Conservation (phyloP, 2,113 vertebrate species). For the Calidris pugnax region DNA sequence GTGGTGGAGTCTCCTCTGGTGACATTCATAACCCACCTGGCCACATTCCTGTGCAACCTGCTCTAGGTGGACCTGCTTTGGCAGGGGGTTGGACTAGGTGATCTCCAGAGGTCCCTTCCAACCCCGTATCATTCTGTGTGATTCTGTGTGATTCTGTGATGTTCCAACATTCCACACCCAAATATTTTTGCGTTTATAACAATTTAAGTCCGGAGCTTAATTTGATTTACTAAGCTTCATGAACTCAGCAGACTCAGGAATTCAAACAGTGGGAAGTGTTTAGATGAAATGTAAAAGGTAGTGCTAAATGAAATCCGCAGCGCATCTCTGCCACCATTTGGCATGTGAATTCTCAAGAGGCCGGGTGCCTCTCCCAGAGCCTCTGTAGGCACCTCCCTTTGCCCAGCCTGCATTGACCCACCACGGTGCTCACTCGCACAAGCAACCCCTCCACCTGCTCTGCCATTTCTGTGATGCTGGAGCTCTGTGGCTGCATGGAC, state of each 20-base stretch:
- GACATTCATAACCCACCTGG: too few relatives aligned
- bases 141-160: background rate
- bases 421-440: accelerated
- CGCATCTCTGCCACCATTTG: background rate
- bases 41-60: too few relatives aligned
- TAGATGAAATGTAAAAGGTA: background rate
- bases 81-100: too few relatives aligned
- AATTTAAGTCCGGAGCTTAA: background rate
- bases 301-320: background rate
- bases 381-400: background rate
- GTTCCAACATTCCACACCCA: background rate
- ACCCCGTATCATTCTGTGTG: too few relatives aligned
- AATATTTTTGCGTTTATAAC: background rate
- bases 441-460: background rate
- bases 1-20: too few relatives aligned
- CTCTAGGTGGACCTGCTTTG: too few relatives aligned
- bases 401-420: background rate
- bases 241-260: background rate
- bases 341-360: background rate
- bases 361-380: background rate
- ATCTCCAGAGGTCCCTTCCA: too few relatives aligned
- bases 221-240: background rate
- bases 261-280: background rate
- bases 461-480: accelerated
- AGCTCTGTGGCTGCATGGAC: accelerated